A percentile compares a stretch with the other conserved stretches of the same genome.
These are phyloP conservation scores for Drosophila tani DNA, from an alignment of 1,140 invertebrate species.

Conservation along the genomic window DNA sequence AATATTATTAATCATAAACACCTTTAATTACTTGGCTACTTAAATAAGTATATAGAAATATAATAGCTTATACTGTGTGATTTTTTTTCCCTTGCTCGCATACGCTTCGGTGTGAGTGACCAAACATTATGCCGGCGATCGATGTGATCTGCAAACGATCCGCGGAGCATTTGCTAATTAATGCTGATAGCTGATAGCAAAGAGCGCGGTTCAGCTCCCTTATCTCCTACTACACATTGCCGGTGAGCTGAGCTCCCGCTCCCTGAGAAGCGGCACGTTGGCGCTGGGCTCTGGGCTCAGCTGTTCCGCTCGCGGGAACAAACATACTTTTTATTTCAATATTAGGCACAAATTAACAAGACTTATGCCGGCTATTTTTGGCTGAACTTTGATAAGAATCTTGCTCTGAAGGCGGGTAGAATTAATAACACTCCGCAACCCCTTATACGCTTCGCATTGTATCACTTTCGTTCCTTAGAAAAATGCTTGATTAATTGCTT, in stretches of 20 bases:
- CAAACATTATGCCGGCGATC: conserved; percentile 21
- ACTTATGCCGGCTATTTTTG: conserved; percentile 27
- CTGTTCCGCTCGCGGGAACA: conserved; percentile 25
- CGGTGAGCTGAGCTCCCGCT: conserved; percentile 8
- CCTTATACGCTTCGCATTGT: background rate
- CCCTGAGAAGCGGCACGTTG: conserved; percentile 37
- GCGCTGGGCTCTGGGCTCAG: conserved; percentile 14
- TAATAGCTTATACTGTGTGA: background rate
- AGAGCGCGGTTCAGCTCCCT: conserved; percentile 20
- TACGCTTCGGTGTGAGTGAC: background rate
- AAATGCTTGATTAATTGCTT: conserved; percentile 43
- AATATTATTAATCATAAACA: too few relatives aligned
- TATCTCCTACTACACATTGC: conserved; percentile 4
- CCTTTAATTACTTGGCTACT: too few relatives aligned
- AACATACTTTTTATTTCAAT: conserved; percentile 26
- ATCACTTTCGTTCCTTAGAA: conserved; percentile 3
- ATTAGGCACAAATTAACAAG: conserved; percentile 31
- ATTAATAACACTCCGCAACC: conserved; percentile 16
- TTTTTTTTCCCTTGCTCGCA: background rate
- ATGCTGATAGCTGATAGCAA: conserved; percentile 49
- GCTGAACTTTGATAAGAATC: conserved; percentile 30
- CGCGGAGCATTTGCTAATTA: conserved; percentile 37
- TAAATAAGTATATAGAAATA: too few relatives aligned
- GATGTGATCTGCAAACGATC: conserved; percentile 47
- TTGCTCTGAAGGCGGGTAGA: background rate